Conservation (phyloP, 2,888 invertebrate species). For the Cephonodes hylas region DNA sequence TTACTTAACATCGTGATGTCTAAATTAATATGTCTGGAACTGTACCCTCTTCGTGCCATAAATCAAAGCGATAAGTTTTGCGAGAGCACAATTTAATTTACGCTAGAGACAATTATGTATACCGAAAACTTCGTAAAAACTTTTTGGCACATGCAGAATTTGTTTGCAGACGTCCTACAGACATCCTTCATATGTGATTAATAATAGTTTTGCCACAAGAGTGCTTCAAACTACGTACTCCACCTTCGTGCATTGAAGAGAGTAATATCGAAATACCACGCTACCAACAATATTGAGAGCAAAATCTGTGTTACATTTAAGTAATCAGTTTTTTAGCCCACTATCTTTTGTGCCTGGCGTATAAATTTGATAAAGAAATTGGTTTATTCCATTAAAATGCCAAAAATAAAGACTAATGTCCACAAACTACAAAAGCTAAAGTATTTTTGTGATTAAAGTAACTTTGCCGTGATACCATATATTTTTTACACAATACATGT, state of each 20-base stretch:
- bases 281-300: not conserved
- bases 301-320: not conserved
- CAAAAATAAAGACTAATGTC: not conserved
- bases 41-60: slow-evolving; percentile 7
- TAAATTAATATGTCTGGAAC: not conserved
- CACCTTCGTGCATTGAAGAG: not conserved
- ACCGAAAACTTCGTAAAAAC: slow-evolving; percentile 24
- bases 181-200: slow-evolving; percentile 24
- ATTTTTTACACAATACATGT: not conserved
- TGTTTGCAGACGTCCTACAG: slow-evolving; percentile 21
- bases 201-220: slow-evolving; percentile 10
- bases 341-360: not conserved
- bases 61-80: slow-evolving; percentile 21
- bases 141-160: slow-evolving; percentile 24
- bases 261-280: not conserved
- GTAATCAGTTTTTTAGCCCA: not conserved
- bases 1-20: slow-evolving; percentile 12
- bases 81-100: slow-evolving; percentile 24
- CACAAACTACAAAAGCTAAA: not conserved
- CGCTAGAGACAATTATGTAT: slow-evolving; percentile 19
- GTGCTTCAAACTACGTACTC: not conserved
- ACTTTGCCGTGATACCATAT: not conserved
- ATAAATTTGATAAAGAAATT: not conserved
- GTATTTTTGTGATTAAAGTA: too few relatives aligned
- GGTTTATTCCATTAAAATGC: not conserved